A percentile compares a stretch with the other conserved stretches of the same genome.
phyloP scores from a whole-genome alignment of 2,113 vertebrate genomes.

The Mirounga angustirostris region DNA sequence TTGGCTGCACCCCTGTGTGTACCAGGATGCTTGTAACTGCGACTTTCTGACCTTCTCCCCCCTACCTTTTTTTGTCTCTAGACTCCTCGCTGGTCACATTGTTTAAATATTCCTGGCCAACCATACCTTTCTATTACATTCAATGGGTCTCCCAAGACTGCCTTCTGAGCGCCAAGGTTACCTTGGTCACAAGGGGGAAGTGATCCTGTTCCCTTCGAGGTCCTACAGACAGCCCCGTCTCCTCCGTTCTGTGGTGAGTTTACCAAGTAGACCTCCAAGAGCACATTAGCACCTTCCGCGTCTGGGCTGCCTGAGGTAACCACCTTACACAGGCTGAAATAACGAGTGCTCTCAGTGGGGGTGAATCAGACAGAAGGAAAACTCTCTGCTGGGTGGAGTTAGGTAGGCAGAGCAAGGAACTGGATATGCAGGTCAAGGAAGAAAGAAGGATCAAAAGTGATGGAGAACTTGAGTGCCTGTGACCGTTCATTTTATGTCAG shows the following conservation, averaged over 20 bases:
- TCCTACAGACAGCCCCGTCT: neutral
- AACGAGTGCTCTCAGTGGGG: neutral
- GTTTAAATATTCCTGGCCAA: neutral
- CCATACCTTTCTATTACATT: neutral
- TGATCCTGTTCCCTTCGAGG: neutral
- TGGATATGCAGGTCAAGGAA: neutral
- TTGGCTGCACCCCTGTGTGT: neutral
- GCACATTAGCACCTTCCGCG: neutral
- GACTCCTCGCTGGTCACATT: neutral
- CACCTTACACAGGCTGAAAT: no score
- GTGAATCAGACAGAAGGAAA: neutral
- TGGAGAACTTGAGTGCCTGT: neutral
- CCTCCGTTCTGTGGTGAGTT: neutral
- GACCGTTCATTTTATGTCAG: neutral
- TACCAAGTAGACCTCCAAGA: no score
- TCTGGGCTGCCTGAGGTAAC: no score
- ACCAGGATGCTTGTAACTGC: neutral
- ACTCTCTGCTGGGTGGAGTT: neutral
- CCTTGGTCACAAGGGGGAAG: neutral
- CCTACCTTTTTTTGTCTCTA: neutral
- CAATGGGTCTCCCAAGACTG: neutral
- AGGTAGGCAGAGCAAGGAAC: neutral
- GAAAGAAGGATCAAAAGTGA: neutral
- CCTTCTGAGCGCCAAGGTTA: neutral
- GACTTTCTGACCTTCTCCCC: neutral